These are phyloP conservation scores for Stercorarius parasiticus DNA, from an alignment of 2,113 vertebrate species.

Conservation along the genomic window DNA sequence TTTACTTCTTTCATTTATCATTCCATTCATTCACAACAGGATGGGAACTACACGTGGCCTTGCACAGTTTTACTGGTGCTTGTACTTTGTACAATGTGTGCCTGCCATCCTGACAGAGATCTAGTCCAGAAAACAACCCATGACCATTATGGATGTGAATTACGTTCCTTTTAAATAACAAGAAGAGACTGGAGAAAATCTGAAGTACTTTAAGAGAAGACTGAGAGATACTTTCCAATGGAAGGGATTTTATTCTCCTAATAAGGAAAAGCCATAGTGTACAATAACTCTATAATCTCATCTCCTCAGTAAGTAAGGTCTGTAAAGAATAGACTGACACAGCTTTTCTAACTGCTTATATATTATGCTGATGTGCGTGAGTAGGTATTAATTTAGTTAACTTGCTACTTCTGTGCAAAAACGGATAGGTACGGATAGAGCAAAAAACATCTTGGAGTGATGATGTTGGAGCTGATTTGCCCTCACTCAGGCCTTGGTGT, in stretches of 20 bases:
- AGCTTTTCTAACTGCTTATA: neutral
- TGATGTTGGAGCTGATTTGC: neutral
- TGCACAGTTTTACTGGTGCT: neutral
- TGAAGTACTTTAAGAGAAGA: neutral
- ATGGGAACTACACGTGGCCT: neutral
- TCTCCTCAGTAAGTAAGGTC: neutral
- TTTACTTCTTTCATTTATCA: neutral
- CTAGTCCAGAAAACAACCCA: constrained; percentile 35
- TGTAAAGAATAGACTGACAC: neutral
- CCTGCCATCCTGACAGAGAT: neutral
- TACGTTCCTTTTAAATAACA: neutral
- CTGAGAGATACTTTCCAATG: neutral
- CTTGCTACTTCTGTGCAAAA: neutral
- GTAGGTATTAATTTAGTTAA: neutral
- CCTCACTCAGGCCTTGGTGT: neutral
- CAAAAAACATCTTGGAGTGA: neutral
- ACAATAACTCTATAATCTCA: neutral
- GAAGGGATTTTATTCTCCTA: constrained; percentile 18
- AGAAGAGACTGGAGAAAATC: neutral
- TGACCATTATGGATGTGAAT: neutral
- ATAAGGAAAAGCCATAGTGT: constrained; percentile 18
- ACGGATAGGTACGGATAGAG: neutral
- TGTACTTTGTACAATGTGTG: neutral
- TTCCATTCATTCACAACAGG: neutral
- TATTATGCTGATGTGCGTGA: neutral